Evolutionary conservation across 2,888 invertebrate genomes (phyloP), one percentile per base, ranked within the genome.

Genomic region (Malacosoma neustria): DNA sequence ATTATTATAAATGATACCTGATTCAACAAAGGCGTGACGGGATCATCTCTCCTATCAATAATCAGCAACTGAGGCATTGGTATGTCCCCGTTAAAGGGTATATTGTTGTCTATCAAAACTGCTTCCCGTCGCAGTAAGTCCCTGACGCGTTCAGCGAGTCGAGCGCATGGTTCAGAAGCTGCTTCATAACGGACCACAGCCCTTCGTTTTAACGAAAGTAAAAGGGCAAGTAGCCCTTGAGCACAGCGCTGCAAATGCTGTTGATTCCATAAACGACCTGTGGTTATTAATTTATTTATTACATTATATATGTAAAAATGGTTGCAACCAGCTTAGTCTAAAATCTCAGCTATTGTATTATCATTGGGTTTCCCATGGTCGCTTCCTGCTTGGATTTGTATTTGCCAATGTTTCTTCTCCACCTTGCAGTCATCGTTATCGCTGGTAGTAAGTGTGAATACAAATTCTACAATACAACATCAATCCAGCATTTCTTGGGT

Each of bases 11-110:
- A n/a, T n/a, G n/a, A 33, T 36, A 90, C 92, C 87, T 95, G 95
- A 75, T 95, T 97, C 15, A 99, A 80, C 38, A 99, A 77, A 0
- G 99, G 99, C 0, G 99, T 98, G 4, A 99, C 93, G 0, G 98
- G 95, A 79, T 99, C 99, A 67, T 96, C 96, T 52, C 95, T 88
- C 48, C 99, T 88, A 72, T 99, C 99, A 29, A 99, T 67, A 44
- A 99, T 93, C 22, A 99, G 73, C 39, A 99, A 73, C 45, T 97
- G 81, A 0, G 97, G 94, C 30, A 91, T 89, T 1, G 93, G 90
- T 33, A 88, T 76, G n/a, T 89, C 89, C 39, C 92, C 91, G n/a
- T 93, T 90, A 70, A 94, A 95, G 1, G 92, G 90, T 37, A 89
- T 87, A n/a, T 87, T 88, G 67, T 95, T 95, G 55, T 97, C 94